Evolutionary conservation across 2,113 vertebrate genomes (phyloP).

Genomic region (Balaeniceps rex): DNA sequence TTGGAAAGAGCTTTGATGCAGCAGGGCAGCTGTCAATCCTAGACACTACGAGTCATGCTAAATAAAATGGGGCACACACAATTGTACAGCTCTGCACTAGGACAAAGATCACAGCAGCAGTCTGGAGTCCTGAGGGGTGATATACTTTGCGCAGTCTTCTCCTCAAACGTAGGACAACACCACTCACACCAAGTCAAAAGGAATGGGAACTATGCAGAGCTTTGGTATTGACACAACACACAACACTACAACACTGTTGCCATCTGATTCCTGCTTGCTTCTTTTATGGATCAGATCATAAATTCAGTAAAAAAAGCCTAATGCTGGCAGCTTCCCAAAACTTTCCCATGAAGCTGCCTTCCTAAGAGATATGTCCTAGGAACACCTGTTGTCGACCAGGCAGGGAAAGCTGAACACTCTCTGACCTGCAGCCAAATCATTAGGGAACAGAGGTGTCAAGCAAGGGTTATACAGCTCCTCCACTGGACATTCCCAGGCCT

Average conservation of each 20-base stretch:
- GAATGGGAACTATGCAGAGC: background rate
- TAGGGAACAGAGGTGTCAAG: background rate
- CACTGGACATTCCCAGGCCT: background rate
- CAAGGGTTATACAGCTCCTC: background rate
- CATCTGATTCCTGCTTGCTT: background rate
- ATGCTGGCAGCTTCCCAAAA: background rate
- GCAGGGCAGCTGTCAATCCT: background rate
- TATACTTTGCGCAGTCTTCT: background rate
- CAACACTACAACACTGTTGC: background rate
- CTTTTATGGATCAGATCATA: fast-evolving
- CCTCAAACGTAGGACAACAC: background rate
- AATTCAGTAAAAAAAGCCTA: background rate
- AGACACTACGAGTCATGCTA: background rate
- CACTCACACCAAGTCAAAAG: background rate
- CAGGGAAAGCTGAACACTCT: background rate
- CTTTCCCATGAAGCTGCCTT: background rate
- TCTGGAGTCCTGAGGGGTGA: background rate
- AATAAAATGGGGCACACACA: background rate
- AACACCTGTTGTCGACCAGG: background rate
- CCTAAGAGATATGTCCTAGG: background rate
- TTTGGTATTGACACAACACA: background rate
- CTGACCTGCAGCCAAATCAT: background rate
- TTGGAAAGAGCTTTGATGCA: background rate
- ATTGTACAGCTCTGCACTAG: background rate
- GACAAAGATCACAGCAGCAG: background rate